Conservation (phyloP, 2,797 vertebrate genomes). For the Mionectes olivaceus region DNA sequence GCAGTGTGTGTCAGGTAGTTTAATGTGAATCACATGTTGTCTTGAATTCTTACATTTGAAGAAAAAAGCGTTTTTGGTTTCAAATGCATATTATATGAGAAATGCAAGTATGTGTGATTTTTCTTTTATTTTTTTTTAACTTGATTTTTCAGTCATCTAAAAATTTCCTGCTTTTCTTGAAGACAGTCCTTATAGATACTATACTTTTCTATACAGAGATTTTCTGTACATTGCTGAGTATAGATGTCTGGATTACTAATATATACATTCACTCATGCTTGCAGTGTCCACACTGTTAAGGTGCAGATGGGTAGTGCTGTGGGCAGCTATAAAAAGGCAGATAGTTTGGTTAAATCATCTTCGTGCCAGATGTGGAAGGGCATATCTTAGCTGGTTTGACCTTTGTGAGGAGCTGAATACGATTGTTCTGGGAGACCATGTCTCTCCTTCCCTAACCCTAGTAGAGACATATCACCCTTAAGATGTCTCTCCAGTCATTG, state of each 20-base stretch:
- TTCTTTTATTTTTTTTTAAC: background rate
- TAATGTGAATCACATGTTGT: background rate
- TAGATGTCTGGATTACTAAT: background rate
- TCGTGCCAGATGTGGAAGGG: background rate
- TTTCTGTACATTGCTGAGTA: background rate
- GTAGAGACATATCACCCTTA: background rate
- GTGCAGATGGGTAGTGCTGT: background rate
- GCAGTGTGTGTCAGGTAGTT: background rate
- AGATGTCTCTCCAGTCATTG: background rate
- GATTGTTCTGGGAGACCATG: background rate
- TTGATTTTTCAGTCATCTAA: background rate
- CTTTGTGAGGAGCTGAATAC: background rate
- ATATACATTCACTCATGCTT: background rate
- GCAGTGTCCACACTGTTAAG: background rate
- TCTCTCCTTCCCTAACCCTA: background rate
- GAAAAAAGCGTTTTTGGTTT: background rate
- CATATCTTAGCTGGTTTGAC: background rate
- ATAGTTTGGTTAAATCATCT: background rate
- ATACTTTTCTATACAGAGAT: background rate
- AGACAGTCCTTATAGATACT: background rate
- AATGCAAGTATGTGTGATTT: background rate
- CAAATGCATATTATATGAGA: background rate
- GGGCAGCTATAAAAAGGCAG: background rate
- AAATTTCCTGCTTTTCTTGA: background rate
- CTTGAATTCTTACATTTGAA: background rate